Percentiles rank a stretch among this genome's conserved stretches.
Evolutionary conservation across 1,140 invertebrate species (phyloP).

Genomic region (Solenopsis invicta): DNA sequence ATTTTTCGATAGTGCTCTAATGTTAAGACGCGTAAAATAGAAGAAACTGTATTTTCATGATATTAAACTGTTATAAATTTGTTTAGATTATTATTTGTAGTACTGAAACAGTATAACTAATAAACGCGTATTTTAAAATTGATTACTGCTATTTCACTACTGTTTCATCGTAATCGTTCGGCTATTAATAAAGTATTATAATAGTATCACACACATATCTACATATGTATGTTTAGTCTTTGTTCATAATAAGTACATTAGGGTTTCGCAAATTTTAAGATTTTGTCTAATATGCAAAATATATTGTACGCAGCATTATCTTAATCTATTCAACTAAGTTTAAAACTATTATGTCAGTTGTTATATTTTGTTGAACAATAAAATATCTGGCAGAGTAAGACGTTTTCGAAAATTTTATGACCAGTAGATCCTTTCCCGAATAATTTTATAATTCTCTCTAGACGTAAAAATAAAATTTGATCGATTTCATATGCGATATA

Average conservation of each 20-base stretch:
- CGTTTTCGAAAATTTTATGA: background rate
- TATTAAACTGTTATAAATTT: constrained; percentile 34
- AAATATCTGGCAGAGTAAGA: constrained; percentile 80
- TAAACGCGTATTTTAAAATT: constrained; percentile 15
- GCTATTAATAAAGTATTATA: constrained; percentile 38
- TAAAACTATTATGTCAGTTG: constrained; percentile 75
- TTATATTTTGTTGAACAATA: constrained; percentile 84
- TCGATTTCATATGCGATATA: background rate
- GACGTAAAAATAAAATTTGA: background rate
- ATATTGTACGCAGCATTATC: constrained; percentile 9
- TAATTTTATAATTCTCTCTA: background rate
- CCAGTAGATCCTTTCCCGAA: background rate
- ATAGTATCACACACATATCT: background rate
- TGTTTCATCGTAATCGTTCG: constrained; percentile 22
- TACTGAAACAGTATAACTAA: constrained; percentile 26
- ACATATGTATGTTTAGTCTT: constrained; percentile 14
- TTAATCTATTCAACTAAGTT: constrained; percentile 66
- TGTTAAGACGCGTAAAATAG: background rate
- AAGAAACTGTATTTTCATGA: constrained; percentile 20
- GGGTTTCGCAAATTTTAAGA: constrained; percentile 35
- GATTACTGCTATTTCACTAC: background rate
- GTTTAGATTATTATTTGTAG: constrained; percentile 27
- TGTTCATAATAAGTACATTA: constrained; percentile 22
- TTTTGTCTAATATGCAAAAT: constrained; percentile 24
- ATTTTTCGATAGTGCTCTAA: background rate